Conservation (phyloP, 2,113 vertebrate species). For the Sorex fumeus region DNA sequence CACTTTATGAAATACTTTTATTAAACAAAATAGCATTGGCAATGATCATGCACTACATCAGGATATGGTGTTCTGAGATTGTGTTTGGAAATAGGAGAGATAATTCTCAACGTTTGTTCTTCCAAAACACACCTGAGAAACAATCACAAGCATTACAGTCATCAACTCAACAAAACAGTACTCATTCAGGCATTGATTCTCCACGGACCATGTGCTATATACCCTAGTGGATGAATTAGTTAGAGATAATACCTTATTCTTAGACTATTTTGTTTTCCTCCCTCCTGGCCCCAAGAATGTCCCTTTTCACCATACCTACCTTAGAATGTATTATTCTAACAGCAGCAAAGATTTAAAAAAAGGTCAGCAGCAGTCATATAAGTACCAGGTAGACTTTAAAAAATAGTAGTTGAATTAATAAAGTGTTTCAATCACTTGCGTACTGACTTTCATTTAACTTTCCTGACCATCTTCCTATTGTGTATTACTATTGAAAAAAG, state of each 20-base stretch:
- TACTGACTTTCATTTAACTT: neutral
- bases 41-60: neutral
- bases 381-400: neutral
- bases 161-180: no score
- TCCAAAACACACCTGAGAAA: neutral
- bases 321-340: neutral
- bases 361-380: no score
- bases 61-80: neutral
- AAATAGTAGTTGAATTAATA: slow-evolving; percentile 26
- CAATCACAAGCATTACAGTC: neutral
- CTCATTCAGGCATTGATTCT: neutral
- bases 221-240: neutral
- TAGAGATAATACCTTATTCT: neutral
- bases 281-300: rapidly evolving
- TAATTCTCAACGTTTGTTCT: neutral
- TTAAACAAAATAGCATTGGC: neutral
- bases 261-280: neutral
- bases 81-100: neutral
- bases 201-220: neutral
- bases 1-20: neutral
- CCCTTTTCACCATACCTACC: neutral
- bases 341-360: neutral
- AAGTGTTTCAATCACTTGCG: neutral
- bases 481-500: neutral
- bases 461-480: neutral